phyloP scores from a whole-genome alignment of 2,888 invertebrate species.

The Eupithecia tripunctaria region DNA sequence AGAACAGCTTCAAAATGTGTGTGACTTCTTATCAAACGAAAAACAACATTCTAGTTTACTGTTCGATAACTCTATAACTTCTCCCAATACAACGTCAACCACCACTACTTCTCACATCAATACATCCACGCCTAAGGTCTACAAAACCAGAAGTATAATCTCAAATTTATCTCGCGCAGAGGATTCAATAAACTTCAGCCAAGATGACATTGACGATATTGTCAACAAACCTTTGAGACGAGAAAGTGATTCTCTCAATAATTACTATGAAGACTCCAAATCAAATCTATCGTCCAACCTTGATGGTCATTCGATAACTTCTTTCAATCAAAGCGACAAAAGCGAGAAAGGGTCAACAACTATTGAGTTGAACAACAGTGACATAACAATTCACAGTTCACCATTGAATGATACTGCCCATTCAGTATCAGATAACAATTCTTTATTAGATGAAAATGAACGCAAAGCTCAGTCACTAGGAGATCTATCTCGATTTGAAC shows the following conservation, averaged over 20 bases:
- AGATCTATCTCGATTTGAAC: constrained; percentile 88
- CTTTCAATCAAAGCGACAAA: constrained; percentile 78
- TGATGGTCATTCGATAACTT: constrained; percentile 74
- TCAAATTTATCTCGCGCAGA: constrained; percentile 62
- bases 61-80: constrained; percentile 53
- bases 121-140: constrained; percentile 80
- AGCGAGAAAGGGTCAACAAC: constrained; percentile 85
- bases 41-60: constrained; percentile 74
- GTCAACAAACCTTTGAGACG: constrained; percentile 78
- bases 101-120: constrained; percentile 63
- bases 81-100: constrained; percentile 50
- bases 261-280: constrained; percentile 76
- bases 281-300: constrained; percentile 79
- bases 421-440: constrained; percentile 76
- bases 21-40: constrained; percentile 75
- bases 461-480: constrained; percentile 92
- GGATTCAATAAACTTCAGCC: constrained; percentile 76
- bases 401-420: constrained; percentile 81
- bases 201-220: constrained; percentile 83
- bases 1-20: constrained; percentile 72
- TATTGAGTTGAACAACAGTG: constrained; percentile 89
- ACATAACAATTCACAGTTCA: constrained; percentile 89
- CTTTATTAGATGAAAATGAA: constrained; percentile 85
- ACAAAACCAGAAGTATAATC: constrained; percentile 64
- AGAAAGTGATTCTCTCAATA: constrained; percentile 80